phyloP scores from a whole-genome alignment of 2,888 invertebrate genomes.

The Myopa tessellatipennis region DNA sequence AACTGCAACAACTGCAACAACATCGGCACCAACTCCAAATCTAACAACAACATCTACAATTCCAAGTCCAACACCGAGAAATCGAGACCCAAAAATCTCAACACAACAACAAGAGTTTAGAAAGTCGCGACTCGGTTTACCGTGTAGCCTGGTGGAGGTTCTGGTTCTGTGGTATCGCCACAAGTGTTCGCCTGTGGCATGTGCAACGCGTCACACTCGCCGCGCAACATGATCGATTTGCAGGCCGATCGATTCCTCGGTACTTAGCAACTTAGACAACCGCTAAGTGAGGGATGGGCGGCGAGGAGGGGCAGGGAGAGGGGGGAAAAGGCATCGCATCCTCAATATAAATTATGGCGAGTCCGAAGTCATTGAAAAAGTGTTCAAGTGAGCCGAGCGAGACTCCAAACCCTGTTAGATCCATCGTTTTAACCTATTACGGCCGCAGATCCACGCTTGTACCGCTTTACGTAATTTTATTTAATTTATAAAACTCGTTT shows the following conservation, averaged over 20 bases:
- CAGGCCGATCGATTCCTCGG: not conserved
- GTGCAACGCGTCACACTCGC: conserved; percentile 15
- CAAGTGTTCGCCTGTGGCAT: conserved; percentile 4
- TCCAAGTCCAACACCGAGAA: not conserved
- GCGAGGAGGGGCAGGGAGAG: too few species aligned
- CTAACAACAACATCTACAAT: not conserved
- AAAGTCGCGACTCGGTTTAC: not conserved
- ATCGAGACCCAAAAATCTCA: not conserved
- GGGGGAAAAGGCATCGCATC: not conserved
- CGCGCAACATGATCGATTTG: conserved; percentile 10
- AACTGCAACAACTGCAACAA: too few species aligned
- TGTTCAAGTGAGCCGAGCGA: too few species aligned
- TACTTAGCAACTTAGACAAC: not conserved
- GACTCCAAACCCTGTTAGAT: too few species aligned
- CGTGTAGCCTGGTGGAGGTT: not conserved
- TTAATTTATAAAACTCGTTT: too few species aligned
- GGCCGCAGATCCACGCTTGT: too few species aligned
- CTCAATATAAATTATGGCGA: not conserved
- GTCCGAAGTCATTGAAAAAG: not conserved
- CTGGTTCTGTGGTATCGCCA: not conserved
- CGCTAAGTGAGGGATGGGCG: not conserved
- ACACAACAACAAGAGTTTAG: not conserved
- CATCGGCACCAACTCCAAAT: not conserved
- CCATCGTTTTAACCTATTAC: too few species aligned
- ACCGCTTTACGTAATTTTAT: too few species aligned